Evolutionary conservation across 2,797 vertebrate genomes (phyloP).

Genomic region (Aselliscus stoliczkanus): DNA sequence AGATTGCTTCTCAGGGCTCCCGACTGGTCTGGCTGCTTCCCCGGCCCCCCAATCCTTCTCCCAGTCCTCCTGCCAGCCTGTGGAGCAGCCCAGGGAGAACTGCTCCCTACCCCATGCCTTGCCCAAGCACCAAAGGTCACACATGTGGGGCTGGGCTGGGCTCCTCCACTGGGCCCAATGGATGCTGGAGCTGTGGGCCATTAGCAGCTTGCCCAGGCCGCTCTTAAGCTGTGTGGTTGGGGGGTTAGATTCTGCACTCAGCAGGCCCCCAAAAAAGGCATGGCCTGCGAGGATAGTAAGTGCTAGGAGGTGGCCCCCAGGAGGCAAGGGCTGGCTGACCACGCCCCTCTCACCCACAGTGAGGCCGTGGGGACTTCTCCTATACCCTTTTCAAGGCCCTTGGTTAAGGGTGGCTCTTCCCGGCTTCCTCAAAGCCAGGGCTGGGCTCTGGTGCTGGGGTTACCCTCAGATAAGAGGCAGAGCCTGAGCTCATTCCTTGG

Average conservation of each 20-base stretch:
- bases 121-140: not conserved
- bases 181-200: not conserved
- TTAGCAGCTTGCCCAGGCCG: not conserved
- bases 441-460: not conserved
- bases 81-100: not conserved
- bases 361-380: not conserved
- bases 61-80: not conserved
- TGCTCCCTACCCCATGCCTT: not conserved
- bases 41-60: not conserved
- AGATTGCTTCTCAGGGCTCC: constrained; percentile 25
- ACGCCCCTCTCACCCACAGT: not conserved
- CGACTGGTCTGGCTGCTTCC: not conserved
- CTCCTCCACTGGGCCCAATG: not conserved
- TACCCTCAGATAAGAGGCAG: not conserved
- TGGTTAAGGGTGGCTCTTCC: not conserved
- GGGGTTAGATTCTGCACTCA: not conserved
- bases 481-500: not conserved
- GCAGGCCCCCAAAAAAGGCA: not conserved
- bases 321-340: not conserved
- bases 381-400: not conserved
- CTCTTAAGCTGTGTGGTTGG: not conserved
- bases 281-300: not conserved
- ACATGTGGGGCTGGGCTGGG: not conserved
- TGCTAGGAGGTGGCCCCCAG: not conserved
- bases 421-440: not conserved